Percentiles rank a stretch among this genome's conserved stretches.
These are phyloP conservation scores for Anguilla megastoma DNA, from an alignment of 2,797 vertebrate genomes.

Conservation along the genomic window DNA sequence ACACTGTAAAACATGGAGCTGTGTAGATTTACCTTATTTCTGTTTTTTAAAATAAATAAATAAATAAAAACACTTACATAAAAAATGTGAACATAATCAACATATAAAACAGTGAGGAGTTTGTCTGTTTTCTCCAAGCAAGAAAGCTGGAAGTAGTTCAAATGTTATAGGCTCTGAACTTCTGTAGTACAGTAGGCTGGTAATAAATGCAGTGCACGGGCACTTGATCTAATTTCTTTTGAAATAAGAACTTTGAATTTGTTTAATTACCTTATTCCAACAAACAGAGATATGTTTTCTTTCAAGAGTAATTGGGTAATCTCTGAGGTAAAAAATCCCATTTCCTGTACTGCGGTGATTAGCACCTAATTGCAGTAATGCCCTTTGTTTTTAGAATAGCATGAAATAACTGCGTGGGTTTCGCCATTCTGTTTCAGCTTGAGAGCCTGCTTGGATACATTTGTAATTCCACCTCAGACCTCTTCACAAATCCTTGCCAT, in stretches of 20 bases:
- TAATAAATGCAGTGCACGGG: background rate
- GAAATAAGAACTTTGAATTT: background rate
- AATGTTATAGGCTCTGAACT: background rate
- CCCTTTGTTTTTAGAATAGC: background rate
- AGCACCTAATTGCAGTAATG: slow-evolving; percentile 15
- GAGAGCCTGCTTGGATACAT: background rate
- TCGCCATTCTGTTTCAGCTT: background rate
- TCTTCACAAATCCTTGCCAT: background rate
- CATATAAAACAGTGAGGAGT: background rate
- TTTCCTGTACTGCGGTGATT: slow-evolving; percentile 12
- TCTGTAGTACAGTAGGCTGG: background rate
- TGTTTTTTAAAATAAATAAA: background rate
- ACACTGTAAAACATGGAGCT: background rate
- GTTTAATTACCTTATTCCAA: background rate
- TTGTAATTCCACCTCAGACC: slow-evolving; percentile 1
- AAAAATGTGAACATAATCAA: background rate
- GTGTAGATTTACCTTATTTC: background rate
- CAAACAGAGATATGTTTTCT: background rate
- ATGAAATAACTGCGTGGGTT: background rate
- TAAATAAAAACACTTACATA: background rate
- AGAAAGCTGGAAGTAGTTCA: background rate
- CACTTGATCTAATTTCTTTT: background rate
- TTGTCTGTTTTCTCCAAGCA: too few relatives aligned
- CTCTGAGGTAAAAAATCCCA: background rate
- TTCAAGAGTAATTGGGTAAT: background rate